Evolutionary conservation across 2,113 vertebrate genomes (phyloP).

Genomic region (Corythornis cristatus): DNA sequence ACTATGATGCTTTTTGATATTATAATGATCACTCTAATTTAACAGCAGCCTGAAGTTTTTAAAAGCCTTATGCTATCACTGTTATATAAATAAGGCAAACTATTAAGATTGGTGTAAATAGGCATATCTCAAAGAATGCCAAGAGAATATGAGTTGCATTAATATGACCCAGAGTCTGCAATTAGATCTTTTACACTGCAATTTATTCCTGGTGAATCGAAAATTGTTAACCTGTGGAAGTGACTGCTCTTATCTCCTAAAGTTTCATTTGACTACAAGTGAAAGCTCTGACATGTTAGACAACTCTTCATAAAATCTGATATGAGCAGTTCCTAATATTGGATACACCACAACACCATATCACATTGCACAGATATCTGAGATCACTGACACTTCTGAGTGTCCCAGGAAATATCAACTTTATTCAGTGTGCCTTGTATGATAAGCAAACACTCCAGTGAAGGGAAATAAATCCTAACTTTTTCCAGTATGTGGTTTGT

Average conservation of each 20-base stretch:
- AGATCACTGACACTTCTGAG: neutral
- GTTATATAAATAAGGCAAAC: neutral
- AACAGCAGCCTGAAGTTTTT: slow-evolving; percentile 1
- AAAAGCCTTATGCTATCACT: slow-evolving; percentile 13
- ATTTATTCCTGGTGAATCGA: neutral
- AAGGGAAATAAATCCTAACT: neutral
- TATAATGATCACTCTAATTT: slow-evolving; percentile 29
- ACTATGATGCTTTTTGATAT: slow-evolving; percentile 44
- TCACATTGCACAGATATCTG: neutral
- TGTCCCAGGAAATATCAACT: rapidly evolving
- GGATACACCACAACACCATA: neutral
- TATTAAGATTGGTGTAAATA: neutral
- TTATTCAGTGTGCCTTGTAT: neutral
- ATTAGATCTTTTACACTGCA: neutral
- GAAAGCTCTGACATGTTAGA: neutral
- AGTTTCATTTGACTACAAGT: neutral
- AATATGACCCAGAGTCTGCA: neutral
- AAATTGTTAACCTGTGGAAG: neutral
- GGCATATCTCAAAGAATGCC: neutral
- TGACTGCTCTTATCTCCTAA: neutral
- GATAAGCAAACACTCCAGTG: neutral
- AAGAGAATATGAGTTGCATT: neutral
- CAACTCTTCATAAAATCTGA: neutral
- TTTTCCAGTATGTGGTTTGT: neutral
- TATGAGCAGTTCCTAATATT: neutral